These are phyloP conservation scores for Epicauta chinensis DNA, from an alignment of 1,140 invertebrate species.

Conservation along the genomic window DNA sequence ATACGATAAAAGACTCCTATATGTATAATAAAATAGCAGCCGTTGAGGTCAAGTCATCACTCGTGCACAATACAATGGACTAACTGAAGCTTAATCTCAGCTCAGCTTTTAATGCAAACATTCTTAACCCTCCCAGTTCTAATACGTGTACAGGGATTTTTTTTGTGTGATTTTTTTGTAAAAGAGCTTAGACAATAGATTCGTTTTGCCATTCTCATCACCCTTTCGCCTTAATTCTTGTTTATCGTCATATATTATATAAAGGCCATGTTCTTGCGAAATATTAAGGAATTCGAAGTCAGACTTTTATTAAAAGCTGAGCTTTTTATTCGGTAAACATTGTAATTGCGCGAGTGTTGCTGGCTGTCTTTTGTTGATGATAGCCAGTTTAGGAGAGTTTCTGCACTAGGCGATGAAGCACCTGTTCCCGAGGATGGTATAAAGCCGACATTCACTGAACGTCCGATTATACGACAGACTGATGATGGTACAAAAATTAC, in stretches of 20 bases:
- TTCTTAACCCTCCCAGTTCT: conserved; percentile 40
- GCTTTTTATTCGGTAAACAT: conserved; percentile 39
- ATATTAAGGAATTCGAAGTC: conserved; percentile 17
- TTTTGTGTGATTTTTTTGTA: conserved; percentile 39
- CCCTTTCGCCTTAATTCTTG: conserved; percentile 6
- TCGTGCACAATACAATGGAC: conserved; percentile 43
- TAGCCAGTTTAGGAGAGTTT: conserved; percentile 42
- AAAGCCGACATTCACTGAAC: conserved; percentile 93
- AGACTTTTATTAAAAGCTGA: conserved; percentile 40
- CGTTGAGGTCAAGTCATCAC: conserved; percentile 39
- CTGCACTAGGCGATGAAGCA: conserved; percentile 78
- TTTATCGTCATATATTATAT: conserved; percentile 28
- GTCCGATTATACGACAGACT: conserved; percentile 90
- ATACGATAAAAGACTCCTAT: conserved; percentile 8
- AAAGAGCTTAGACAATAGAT: conserved; percentile 34
- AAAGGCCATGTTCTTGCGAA: conserved; percentile 43
- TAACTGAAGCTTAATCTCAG: conserved; percentile 43
- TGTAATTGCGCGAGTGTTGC: conserved; percentile 41
- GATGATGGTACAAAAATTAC: conserved; percentile 88
- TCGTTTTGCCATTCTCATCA: neutral
- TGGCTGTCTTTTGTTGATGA: conserved; percentile 35
- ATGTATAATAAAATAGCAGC: conserved; percentile 23
- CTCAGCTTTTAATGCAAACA: conserved; percentile 44
- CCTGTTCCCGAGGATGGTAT: conserved; percentile 84
- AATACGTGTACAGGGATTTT: conserved; percentile 37